phyloP scores from a whole-genome alignment of 2,797 vertebrate species.

The Phaenicophaeus curvirostris region DNA sequence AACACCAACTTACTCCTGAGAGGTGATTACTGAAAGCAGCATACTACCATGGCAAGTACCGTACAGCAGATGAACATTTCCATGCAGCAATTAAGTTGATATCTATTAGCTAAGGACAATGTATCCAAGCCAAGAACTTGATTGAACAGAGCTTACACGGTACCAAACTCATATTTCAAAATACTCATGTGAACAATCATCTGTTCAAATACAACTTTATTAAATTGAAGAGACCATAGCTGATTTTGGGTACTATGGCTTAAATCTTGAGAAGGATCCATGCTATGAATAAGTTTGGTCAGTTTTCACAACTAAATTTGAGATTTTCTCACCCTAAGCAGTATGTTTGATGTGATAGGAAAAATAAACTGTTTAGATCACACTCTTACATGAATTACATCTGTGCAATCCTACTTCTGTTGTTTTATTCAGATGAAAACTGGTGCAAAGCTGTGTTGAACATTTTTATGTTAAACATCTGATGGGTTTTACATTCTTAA shows the following conservation, averaged over 20 bases:
- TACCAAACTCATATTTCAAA: background rate
- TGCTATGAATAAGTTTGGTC: background rate
- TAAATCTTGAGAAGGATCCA: background rate
- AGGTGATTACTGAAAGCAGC: background rate
- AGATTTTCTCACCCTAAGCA: background rate
- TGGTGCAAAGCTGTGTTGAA: background rate
- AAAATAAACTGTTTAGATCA: background rate
- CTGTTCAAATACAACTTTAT: background rate
- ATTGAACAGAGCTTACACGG: background rate
- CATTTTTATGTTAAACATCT: background rate
- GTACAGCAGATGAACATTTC: background rate
- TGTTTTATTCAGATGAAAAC: background rate
- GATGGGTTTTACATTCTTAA: constrained; percentile 14
- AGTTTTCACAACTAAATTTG: background rate
- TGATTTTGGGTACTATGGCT: background rate
- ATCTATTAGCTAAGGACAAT: background rate
- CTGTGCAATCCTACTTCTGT: background rate
- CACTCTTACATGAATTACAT: background rate
- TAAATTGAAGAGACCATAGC: background rate
- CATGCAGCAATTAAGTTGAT: background rate
- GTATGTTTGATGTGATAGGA: background rate
- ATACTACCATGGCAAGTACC: background rate
- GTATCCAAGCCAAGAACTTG: background rate
- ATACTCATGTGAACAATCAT: background rate
- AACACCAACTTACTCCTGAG: background rate